phyloP scores from a whole-genome alignment of 92 coral and sea anemone genomes.

The Paragorgia papillata region DNA sequence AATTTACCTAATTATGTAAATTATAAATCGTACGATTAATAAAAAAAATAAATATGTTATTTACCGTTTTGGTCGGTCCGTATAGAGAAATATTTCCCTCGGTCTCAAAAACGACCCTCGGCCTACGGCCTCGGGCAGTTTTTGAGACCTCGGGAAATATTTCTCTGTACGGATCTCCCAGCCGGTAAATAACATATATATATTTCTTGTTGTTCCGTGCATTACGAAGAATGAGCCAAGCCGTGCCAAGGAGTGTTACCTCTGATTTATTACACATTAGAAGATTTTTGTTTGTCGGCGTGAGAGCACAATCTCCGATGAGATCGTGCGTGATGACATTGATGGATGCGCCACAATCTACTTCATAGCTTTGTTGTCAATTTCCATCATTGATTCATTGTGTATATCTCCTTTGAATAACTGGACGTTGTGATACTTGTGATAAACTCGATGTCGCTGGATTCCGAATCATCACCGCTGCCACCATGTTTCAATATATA shows the following conservation, averaged over 20 bases:
- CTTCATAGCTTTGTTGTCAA: slow-evolving; percentile 35
- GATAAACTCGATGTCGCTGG: slow-evolving; percentile 43
- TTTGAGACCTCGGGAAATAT: too few relatives aligned
- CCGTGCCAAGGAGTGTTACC: slow-evolving; percentile 40
- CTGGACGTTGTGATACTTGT: too few relatives aligned
- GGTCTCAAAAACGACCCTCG: too few relatives aligned
- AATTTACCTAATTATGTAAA: too few relatives aligned
- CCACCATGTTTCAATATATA: slow-evolving; percentile 22
- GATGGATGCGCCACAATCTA: slow-evolving; percentile 52
- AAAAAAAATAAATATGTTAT: too few relatives aligned
- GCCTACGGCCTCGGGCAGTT: too few relatives aligned
- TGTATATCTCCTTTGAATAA: slow-evolving; percentile 36
- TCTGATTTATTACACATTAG: slow-evolving; percentile 56
- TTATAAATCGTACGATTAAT: too few relatives aligned
- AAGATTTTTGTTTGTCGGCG: slow-evolving; percentile 38
- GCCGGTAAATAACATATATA: too few relatives aligned
- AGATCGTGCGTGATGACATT: background rate
- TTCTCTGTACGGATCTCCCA: too few relatives aligned
- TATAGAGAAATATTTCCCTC: too few relatives aligned
- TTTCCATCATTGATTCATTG: slow-evolving; percentile 39
- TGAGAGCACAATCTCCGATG: slow-evolving; percentile 27
- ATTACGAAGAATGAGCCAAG: slow-evolving; percentile 44
- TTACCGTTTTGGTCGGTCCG: too few relatives aligned
- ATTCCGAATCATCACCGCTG: slow-evolving; percentile 15
- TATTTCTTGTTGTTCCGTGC: slow-evolving; percentile 50